Conservation (phyloP, 2,888 invertebrate species). For the Teleiodes luculella region DNA sequence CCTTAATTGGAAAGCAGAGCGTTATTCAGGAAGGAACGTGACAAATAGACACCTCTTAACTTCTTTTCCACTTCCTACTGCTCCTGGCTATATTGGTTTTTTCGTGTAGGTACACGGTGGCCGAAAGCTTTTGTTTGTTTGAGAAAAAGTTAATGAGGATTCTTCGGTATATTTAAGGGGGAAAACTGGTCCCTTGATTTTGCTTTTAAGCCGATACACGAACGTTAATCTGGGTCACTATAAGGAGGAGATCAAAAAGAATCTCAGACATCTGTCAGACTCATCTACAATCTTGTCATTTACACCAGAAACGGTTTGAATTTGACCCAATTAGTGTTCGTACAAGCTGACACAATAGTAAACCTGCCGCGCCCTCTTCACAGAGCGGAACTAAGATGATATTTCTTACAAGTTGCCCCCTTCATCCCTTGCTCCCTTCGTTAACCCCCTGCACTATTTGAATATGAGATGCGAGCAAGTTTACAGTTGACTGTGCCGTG, state of each 20-base stretch:
- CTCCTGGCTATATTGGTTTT: conserved; percentile 72
- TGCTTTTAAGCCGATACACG: conserved; percentile 5
- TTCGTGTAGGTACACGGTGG: conserved; percentile 55
- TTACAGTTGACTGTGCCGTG: conserved; percentile 55
- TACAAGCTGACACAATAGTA: conserved; percentile 13
- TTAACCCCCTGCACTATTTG: conserved; percentile 73
- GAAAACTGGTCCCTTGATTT: conserved; percentile 14
- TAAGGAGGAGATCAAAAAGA: not conserved
- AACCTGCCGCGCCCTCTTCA: conserved; percentile 22
- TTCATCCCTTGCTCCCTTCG: conserved; percentile 43
- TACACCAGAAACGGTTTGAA: too few species aligned
- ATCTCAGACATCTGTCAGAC: not conserved
- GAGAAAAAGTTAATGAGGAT: conserved; percentile 65
- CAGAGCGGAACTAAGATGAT: conserved; percentile 37
- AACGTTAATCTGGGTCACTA: not conserved
- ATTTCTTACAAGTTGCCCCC: conserved; percentile 51
- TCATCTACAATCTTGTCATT: too few species aligned
- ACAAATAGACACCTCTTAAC: conserved; percentile 80
- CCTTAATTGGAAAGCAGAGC: conserved; percentile 79
- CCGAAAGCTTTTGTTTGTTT: conserved; percentile 70
- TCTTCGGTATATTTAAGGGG: conserved; percentile 33
- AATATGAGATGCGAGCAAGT: conserved; percentile 69
- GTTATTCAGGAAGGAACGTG: conserved; percentile 77
- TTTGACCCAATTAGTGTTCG: conserved; percentile 7
- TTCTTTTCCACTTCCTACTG: conserved; percentile 74